phyloP scores from a whole-genome alignment of 2,797 vertebrate genomes.

The Thripadectes ignobilis region DNA sequence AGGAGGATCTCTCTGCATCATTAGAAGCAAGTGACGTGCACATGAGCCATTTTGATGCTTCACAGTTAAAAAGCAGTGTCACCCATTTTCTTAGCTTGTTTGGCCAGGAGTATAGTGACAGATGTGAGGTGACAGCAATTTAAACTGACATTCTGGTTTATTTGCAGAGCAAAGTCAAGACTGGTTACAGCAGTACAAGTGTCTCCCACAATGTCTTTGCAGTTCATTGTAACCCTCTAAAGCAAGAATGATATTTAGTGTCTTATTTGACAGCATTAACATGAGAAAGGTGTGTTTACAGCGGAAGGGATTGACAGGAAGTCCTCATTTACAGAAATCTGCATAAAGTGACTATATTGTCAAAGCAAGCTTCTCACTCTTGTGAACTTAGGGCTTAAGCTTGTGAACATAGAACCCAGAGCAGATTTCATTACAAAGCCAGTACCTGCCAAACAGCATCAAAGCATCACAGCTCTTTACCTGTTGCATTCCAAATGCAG shows the following conservation, averaged over 20 bases:
- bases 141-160: slow-evolving; percentile 50
- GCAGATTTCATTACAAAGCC: background rate
- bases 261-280: background rate
- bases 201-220: background rate
- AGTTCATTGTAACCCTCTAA: slow-evolving; percentile 25
- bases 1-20: background rate
- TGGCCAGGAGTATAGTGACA: slow-evolving; percentile 25
- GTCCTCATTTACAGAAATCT: slow-evolving; percentile 10
- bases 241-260: background rate
- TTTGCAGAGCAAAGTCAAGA: slow-evolving; percentile 51
- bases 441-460: background rate
- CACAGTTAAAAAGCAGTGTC: background rate
- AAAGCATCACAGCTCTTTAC: background rate
- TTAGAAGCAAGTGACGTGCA: background rate
- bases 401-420: background rate
- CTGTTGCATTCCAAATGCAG: background rate
- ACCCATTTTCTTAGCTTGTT: slow-evolving; percentile 26
- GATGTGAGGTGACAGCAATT: slow-evolving; percentile 37
- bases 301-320: background rate
- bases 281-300: background rate
- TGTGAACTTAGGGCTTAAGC: slow-evolving; percentile 1
- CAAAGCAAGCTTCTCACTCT: background rate
- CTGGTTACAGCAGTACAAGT: slow-evolving; percentile 2
- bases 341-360: background rate
- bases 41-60: background rate